phyloP scores from a whole-genome alignment of 2,113 vertebrate genomes.

The Neolamprologus cancellatus region DNA sequence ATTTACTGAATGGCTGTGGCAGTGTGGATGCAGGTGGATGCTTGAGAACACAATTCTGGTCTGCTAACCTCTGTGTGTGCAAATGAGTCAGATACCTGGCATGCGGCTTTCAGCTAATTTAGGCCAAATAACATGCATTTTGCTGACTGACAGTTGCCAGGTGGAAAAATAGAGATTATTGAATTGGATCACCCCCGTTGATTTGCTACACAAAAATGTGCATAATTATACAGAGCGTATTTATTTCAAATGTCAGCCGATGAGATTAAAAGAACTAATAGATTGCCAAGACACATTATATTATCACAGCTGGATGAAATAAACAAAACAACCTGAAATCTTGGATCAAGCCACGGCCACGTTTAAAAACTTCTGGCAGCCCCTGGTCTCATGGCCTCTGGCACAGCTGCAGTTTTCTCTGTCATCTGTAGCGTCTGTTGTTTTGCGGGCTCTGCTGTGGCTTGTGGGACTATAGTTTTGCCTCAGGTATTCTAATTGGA shows the following conservation, averaged over 20 bases:
- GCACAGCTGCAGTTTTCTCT: constrained; percentile 23
- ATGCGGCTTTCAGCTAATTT: background rate
- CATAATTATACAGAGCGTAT: constrained; percentile 27
- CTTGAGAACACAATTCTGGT: background rate
- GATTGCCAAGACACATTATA: constrained; percentile 6
- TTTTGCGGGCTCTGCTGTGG: constrained; percentile 17
- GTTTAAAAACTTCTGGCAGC: constrained; percentile 25
- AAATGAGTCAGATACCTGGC: constrained; percentile 24
- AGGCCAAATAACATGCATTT: constrained; percentile 4
- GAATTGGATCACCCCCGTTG: constrained; percentile 1
- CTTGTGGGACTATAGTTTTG: constrained; percentile 34
- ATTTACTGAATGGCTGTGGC: background rate
- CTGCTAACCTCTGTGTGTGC: background rate
- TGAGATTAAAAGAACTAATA: constrained; percentile 30
- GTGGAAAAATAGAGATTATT: background rate
- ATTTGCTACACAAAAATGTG: constrained; percentile 31
- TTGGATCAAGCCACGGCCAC: background rate
- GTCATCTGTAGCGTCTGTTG: constrained; percentile 29
- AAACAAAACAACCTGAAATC: constrained; percentile 5
- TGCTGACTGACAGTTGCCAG: constrained; percentile 16
- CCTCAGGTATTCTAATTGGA: constrained; percentile 63
- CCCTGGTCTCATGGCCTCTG: constrained; percentile 26
- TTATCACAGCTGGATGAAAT: constrained; percentile 39
- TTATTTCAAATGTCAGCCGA: constrained; percentile 40
- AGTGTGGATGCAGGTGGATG: constrained; percentile 75